A percentile compares a stretch with the other conserved stretches of the same genome.
Conservation (phyloP, 1,140 invertebrate genomes). For the Eubasilissa regina region DNA sequence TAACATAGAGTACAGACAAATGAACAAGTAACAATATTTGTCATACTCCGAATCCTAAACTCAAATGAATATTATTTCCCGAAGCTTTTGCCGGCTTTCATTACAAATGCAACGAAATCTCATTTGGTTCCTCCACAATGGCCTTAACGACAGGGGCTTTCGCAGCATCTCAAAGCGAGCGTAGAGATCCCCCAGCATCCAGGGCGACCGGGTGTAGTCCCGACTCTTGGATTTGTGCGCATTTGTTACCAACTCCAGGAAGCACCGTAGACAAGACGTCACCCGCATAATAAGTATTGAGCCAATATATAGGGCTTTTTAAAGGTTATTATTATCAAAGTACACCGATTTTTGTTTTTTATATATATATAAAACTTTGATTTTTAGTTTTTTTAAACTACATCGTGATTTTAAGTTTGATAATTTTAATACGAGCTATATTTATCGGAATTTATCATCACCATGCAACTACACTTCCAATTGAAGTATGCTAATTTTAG, state of each 20-base stretch:
- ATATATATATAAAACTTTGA: too few relatives aligned
- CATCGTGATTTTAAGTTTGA: too few relatives aligned
- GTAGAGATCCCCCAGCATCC: background rate
- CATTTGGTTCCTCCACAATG: constrained; percentile 1
- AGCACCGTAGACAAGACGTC: background rate
- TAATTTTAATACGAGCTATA: too few relatives aligned
- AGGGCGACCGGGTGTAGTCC: background rate
- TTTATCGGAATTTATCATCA: too few relatives aligned
- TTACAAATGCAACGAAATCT: constrained; percentile 4
- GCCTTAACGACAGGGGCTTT: constrained; percentile 16
- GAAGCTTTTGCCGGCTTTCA: background rate
- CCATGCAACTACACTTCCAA: too few relatives aligned
- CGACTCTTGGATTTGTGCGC: background rate
- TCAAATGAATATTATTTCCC: constrained; percentile 7
- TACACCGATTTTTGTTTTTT: too few relatives aligned
- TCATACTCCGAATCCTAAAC: too few relatives aligned
- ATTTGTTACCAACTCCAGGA: background rate
- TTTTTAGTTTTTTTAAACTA: too few relatives aligned
- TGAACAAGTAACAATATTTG: too few relatives aligned
- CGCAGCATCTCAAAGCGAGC: background rate
- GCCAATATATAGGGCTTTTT: background rate
- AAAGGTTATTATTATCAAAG: too few relatives aligned
- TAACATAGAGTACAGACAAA: too few relatives aligned
- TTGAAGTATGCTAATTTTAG: too few relatives aligned
- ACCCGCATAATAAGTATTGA: constrained; percentile 5